Conservation (phyloP, 2,888 invertebrate species). For the Watsonalla binaria region DNA sequence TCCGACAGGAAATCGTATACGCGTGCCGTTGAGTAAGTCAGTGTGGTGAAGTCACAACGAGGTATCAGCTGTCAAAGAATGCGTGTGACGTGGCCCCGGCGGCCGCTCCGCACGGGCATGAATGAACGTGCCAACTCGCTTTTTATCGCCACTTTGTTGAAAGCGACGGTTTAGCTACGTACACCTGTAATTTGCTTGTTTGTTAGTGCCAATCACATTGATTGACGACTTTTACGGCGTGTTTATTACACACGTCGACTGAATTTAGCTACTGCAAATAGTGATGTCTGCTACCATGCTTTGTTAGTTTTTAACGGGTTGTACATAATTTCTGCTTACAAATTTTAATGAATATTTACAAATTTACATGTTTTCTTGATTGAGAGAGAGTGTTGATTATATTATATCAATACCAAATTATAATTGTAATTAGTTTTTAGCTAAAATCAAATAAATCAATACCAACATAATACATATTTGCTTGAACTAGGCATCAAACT, state of each 20-base stretch:
- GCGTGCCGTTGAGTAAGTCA: slow-evolving; percentile 7
- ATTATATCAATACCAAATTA: neutral
- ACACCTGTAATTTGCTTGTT: slow-evolving; percentile 67
- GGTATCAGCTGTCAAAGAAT: slow-evolving; percentile 59
- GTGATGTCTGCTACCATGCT: too few species aligned
- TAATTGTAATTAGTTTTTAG: too few species aligned
- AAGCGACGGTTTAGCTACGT: slow-evolving; percentile 53
- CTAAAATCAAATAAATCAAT: too few species aligned
- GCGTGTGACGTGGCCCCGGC: slow-evolving; percentile 44
- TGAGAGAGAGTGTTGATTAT: too few species aligned
- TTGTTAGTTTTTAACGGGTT: too few species aligned
- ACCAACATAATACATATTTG: neutral
- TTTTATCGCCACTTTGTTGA: slow-evolving; percentile 65
- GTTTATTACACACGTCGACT: neutral
- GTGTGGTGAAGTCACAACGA: slow-evolving; percentile 41
- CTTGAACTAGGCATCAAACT: too few species aligned
- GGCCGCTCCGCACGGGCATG: slow-evolving; percentile 27
- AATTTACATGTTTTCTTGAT: too few species aligned
- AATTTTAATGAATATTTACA: too few species aligned
- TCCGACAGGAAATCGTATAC: neutral
- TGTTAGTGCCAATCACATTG: slow-evolving; percentile 46
- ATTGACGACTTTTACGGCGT: slow-evolving; percentile 25
- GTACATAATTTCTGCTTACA: too few species aligned
- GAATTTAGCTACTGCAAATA: neutral
- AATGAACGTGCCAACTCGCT: slow-evolving; percentile 53